These are phyloP conservation scores for Erythrolamprus reginae DNA, from an alignment of 2,113 vertebrate species.

Conservation along the genomic window DNA sequence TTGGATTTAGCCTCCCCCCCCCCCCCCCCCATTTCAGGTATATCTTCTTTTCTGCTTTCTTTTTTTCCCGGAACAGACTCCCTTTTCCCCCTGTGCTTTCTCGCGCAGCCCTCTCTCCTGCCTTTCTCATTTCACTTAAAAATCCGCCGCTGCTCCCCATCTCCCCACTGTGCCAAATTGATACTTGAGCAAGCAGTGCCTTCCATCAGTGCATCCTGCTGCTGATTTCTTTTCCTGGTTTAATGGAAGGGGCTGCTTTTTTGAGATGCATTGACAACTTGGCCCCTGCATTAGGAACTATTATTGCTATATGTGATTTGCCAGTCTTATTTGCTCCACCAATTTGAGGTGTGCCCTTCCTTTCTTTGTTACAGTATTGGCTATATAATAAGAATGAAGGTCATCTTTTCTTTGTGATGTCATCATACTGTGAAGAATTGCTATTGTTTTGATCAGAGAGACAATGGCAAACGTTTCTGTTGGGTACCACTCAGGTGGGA, in stretches of 20 bases:
- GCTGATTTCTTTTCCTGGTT: slow-evolving; percentile 49
- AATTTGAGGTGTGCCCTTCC: slow-evolving; percentile 36
- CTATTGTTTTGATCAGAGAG: slow-evolving; percentile 13
- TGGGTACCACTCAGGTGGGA: not conserved
- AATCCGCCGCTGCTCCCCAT: slow-evolving; percentile 51
- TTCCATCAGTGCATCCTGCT: slow-evolving; percentile 47
- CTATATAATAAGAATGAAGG: slow-evolving; percentile 34
- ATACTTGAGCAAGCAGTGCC: slow-evolving; percentile 55
- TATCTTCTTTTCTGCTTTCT: not conserved
- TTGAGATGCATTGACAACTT: slow-evolving; percentile 28
- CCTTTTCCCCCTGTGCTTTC: not conserved
- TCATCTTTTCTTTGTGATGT: slow-evolving; percentile 10
- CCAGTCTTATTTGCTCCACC: slow-evolving; percentile 35
- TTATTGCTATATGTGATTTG: slow-evolving; percentile 38
- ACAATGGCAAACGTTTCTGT: not conserved
- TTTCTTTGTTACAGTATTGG: slow-evolving; percentile 22
- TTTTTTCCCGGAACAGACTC: not conserved
- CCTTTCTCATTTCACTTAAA: slow-evolving; percentile 46
- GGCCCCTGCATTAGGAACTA: slow-evolving; percentile 40
- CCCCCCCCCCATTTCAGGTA: not conserved
- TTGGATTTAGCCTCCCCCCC: not conserved
- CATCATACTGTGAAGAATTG: not conserved
- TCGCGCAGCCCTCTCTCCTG: slow-evolving; percentile 19
- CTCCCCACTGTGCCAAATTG: slow-evolving; percentile 65
- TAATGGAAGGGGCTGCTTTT: slow-evolving; percentile 47